Evolutionary conservation across 1,140 invertebrate genomes (phyloP).

Genomic region (Bicyclus anynana): DNA sequence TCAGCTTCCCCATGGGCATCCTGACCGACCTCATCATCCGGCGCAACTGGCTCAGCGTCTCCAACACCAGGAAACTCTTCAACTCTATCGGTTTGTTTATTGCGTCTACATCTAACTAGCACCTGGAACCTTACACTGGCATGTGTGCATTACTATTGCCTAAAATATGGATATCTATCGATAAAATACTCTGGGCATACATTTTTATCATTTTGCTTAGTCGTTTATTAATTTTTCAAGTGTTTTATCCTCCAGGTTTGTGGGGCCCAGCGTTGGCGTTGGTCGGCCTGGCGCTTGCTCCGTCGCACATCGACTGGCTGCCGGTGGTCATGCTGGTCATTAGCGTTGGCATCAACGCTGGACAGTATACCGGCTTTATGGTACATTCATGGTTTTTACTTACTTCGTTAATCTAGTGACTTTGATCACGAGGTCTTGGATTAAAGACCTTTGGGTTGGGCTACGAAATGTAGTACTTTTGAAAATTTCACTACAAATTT

Average conservation of each 20-base stretch:
- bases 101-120: too few species aligned
- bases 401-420: background rate
- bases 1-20: slow-evolving; percentile 81
- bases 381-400: slow-evolving; percentile 38
- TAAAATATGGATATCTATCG: too few species aligned
- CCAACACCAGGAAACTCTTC: slow-evolving; percentile 58
- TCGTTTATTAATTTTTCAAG: background rate
- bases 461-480: too few species aligned
- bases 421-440: too few species aligned
- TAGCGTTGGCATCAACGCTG: slow-evolving; percentile 85
- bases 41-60: slow-evolving; percentile 69
- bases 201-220: background rate
- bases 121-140: too few species aligned
- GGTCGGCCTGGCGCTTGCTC: slow-evolving; percentile 78
- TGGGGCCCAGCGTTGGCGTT: slow-evolving; percentile 79
- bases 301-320: slow-evolving; percentile 58
- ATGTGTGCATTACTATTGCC: too few species aligned
- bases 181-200: too few species aligned
- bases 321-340: slow-evolving; percentile 79
- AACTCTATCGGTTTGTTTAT: slow-evolving; percentile 62
- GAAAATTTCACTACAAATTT: too few species aligned
- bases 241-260: slow-evolving; percentile 62
- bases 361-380: slow-evolving; percentile 81
- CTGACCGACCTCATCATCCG: slow-evolving; percentile 78
- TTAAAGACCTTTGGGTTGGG: too few species aligned